phyloP scores from a whole-genome alignment of 2,113 vertebrate species.

The Phyllostomus discolor region DNA sequence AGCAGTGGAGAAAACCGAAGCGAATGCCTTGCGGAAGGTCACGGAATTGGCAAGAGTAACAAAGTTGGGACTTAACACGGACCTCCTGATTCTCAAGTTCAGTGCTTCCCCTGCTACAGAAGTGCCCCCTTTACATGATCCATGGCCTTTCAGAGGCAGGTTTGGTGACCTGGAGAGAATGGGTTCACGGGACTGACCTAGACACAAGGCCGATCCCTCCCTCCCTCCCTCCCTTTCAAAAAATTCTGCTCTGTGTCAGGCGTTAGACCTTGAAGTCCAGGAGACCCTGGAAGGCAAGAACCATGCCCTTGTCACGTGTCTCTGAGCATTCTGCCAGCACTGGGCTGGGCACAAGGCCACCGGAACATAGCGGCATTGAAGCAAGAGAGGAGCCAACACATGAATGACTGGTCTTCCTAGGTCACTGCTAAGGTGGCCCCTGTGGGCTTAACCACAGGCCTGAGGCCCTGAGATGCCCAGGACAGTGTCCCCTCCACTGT shows the following conservation, averaged over 20 bases:
- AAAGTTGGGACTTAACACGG: background rate
- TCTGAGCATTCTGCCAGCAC: background rate
- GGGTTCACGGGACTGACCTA: background rate
- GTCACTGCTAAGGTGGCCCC: background rate
- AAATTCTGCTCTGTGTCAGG: background rate
- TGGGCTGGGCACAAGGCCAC: background rate
- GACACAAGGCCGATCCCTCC: background rate
- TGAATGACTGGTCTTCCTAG: background rate
- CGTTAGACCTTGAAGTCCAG: background rate
- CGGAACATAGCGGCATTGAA: background rate
- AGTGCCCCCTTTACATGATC: background rate
- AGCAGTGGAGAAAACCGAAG: background rate
- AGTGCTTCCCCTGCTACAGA: background rate
- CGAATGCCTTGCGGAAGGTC: background rate
- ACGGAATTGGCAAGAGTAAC: background rate
- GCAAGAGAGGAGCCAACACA: background rate
- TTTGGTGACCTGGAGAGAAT: background rate
- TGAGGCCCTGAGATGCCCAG: background rate
- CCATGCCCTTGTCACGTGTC: background rate
- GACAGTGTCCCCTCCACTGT: background rate
- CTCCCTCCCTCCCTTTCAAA: background rate
- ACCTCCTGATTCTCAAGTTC: background rate
- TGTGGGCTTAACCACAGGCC: background rate
- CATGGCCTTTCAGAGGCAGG: background rate
- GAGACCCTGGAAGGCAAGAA: background rate